Base-by-base conservation (phyloP, 2,797 vertebrate genomes). In the Basileuterus tristriatus region DNA sequence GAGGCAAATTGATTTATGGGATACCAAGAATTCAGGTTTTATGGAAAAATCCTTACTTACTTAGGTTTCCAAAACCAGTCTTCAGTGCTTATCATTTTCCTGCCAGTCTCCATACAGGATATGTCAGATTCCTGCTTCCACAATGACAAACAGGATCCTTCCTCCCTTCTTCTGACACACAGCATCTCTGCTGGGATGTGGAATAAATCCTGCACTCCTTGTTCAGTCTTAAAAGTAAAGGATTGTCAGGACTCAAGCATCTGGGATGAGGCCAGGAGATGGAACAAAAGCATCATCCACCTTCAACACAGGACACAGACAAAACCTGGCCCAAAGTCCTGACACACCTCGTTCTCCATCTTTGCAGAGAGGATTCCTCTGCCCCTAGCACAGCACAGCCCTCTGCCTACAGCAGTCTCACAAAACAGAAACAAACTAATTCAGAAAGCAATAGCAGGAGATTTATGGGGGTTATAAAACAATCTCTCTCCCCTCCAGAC, bases 1-100 rank as follows among this genome's bases (percentile, higher is more conserved):
- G 18, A 83, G 14, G 0, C 3, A 86, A 52, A 86, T 1, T 24
- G 24, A 68, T 50, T 77, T 60, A 53, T 8, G 16, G 14, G 11
- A 52, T 24, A 75, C 12, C 10, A 78, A 59, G 18, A 81, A 15
- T 27, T 69, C 62, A 44, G 15, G 29, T 65, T 83, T 75, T 53
- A 65, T 9, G 18, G 56, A 39, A 59, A 90, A 89, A 83, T 70
- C 34, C 37, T 87, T 94, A 36, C 58, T 87, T 58, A 44, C 13
- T 37, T 36, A 63, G 30, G 52, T 59, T 91, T 87, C 64, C 46
- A 92, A 81, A 83, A 53, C 34, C 6, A 67, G 65, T 86, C 23
- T 68, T 84, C 74, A 67, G 22, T 29, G 43, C 5, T n/a, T 79
- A 79, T 9, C 2, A 24, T 62, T 88, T 65, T 82, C 83, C 78